Base-by-base conservation (phyloP, 2,888 invertebrate species). In the Phengaris arion region DNA sequence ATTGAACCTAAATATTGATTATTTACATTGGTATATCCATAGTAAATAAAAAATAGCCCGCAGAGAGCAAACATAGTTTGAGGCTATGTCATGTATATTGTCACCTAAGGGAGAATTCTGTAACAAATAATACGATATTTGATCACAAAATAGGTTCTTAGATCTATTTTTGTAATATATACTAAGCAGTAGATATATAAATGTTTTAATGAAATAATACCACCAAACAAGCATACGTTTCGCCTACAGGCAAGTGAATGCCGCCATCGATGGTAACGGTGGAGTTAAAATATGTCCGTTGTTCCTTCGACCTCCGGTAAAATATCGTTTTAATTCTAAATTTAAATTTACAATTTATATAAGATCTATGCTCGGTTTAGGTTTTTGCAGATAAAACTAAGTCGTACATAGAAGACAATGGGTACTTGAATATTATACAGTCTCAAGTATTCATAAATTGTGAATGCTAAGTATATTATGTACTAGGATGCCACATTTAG, bases 11-110 rank as follows among this genome's bases (percentile, higher is more conserved):
- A 22, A 64, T 64, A 64, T 64, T 70, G 22, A 51, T 10, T 51
- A 22, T 70, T 64, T 22, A 64, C 64, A 8, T 15, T 9, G 74
- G 46, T 35, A 57, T 46, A 74, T n/a, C 9, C 10, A 72, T 52
- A 22, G 10, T n/a, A 55, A 55, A 74, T 57, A 74, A 45, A 74
- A 74, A 10, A 13, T 13, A 46, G 74, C 46, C 57, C 10, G 70
- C 12, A 15, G 70, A 22, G 64, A 64, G 15, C 48, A 74, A 68
- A 68, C 51, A 74, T 7, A 64, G 35, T 35, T 35, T 68, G 48
- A 22, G 70, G 15, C n/a, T 51, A 22, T 64, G 10, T 64, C 12
- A 45, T 64, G 22, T 22, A 64, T 64, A 64, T 64, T 13, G 15
- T 64, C 13, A 64, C 64, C 64, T 35, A 15, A 10, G 64, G 64